Conservation (phyloP, 1,140 invertebrate species). For the Amyelois transitella region DNA sequence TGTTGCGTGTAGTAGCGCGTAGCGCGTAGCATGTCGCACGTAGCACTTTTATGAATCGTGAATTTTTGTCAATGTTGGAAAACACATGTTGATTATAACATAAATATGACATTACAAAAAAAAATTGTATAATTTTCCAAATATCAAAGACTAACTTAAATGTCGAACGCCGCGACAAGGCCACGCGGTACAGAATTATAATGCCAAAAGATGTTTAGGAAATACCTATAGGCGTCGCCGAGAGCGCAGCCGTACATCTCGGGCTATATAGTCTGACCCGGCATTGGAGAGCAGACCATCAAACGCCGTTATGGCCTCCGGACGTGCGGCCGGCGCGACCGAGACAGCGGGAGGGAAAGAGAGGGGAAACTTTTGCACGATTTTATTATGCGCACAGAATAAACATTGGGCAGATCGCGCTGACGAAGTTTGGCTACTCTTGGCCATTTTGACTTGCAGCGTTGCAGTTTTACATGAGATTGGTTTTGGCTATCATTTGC, state of each 20-base stretch:
- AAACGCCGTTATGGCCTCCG: conserved; percentile 78
- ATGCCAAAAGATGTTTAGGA: conserved; percentile 70
- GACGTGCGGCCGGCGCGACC: conserved; percentile 74
- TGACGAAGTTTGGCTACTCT: conserved; percentile 22
- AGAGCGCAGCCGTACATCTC: conserved; percentile 84
- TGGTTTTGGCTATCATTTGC: not conserved
- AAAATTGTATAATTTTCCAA: no score
- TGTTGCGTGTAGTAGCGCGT: no score
- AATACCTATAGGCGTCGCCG: conserved; percentile 67
- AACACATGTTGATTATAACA: no score
- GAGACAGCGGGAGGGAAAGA: conserved; percentile 67
- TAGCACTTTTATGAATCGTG: no score
- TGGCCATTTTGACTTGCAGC: not conserved
- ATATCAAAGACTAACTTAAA: not conserved
- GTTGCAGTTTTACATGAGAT: not conserved
- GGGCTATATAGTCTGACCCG: conserved; percentile 81
- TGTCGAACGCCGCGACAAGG: conserved; percentile 41
- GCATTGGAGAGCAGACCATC: conserved; percentile 88
- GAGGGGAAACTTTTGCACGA: conserved; percentile 46
- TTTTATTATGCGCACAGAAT: conserved; percentile 67
- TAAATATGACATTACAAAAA: no score
- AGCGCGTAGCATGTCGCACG: no score
- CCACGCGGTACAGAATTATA: conserved; percentile 55
- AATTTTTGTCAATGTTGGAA: no score
- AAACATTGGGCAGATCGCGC: conserved; percentile 43